Conservation (phyloP, 1,140 invertebrate genomes). For the Rhysida immarginata region DNA sequence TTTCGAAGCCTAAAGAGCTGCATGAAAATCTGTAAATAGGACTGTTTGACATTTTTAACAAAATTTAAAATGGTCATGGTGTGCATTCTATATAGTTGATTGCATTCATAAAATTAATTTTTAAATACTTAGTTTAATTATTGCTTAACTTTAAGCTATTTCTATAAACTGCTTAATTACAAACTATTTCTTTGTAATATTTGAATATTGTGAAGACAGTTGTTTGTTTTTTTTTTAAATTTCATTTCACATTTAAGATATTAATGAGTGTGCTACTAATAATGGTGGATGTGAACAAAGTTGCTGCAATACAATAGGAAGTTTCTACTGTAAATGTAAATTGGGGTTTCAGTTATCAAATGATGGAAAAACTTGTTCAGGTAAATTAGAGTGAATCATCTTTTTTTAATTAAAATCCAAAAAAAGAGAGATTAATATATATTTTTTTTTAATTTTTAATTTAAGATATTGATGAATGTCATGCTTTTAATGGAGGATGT, state of each 20-base stretch:
- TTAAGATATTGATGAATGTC: constrained; percentile 82
- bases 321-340: constrained; percentile 79
- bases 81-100: too few relatives aligned
- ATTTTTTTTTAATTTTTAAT: constrained; percentile 32
- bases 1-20: too few relatives aligned
- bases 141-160: neutral
- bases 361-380: constrained; percentile 26
- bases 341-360: constrained; percentile 41
- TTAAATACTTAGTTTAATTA: too few relatives aligned
- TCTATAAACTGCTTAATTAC: too few relatives aligned
- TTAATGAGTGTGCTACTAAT: constrained; percentile 73
- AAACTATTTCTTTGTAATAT: too few relatives aligned
- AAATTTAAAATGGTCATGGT: too few relatives aligned
- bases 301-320: constrained; percentile 78
- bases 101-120: too few relatives aligned
- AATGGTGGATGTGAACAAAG: constrained; percentile 76
- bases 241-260: constrained; percentile 40
- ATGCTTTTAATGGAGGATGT: constrained; percentile 73
- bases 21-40: too few relatives aligned
- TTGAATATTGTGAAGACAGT: too few relatives aligned
- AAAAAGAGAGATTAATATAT: neutral
- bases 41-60: too few relatives aligned
- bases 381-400: neutral
- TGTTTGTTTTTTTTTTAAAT: too few relatives aligned
- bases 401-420: neutral